Base-by-base conservation (phyloP, 2,113 vertebrate species). In the Climacteris rufus region DNA sequence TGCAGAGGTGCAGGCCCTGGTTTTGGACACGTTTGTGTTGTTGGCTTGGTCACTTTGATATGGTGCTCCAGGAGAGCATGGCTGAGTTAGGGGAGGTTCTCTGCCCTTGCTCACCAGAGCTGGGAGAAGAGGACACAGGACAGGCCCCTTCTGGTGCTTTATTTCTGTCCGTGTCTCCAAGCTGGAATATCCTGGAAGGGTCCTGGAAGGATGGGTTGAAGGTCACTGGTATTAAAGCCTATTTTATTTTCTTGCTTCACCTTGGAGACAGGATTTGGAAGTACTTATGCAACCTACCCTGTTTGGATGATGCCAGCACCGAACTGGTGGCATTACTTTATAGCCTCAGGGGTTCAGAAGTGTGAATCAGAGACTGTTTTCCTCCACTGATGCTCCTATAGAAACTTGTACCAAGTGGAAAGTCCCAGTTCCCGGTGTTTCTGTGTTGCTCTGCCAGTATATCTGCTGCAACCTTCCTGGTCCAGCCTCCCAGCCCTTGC, bases 401-500 rank as follows among this genome's bases (percentile, higher is more conserved):
- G 83, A 68, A 88, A 92, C 68, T 28, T 25, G 37, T 79, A 87
- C 42, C 8, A 84, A 76, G 45, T 30, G 66, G 61, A 56, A 90
- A 86, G 90, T 90, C 85, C 92, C 85, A 4, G 40, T 56, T 83
- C 53, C 7, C 25, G 1, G 75, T 54, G 63, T 60, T 83, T 33
- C 49, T 70, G 72, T 66, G 72, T 33, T 83, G 69, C 66, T 93
- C 21, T 94, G 93, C 84, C 83, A 70, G 72, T 53, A 7, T 22
- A 65, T 78, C 80, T 93, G 74, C 96, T 90, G 83, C 89, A 94
- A 3, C 76, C 74, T 84, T 83, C 57, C 65, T 59, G 42, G 72
- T 93, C 90, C 94, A 95, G 68, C 89, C 94, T 95, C 24, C 89
- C 78, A 75, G 78, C 82, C 74, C 65, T 60, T 53, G 85, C 92